Percentiles rank a stretch among this genome's conserved stretches.
Evolutionary conservation across 2,888 invertebrate genomes (phyloP).

Genomic region (Schrankia costaestrigalis): DNA sequence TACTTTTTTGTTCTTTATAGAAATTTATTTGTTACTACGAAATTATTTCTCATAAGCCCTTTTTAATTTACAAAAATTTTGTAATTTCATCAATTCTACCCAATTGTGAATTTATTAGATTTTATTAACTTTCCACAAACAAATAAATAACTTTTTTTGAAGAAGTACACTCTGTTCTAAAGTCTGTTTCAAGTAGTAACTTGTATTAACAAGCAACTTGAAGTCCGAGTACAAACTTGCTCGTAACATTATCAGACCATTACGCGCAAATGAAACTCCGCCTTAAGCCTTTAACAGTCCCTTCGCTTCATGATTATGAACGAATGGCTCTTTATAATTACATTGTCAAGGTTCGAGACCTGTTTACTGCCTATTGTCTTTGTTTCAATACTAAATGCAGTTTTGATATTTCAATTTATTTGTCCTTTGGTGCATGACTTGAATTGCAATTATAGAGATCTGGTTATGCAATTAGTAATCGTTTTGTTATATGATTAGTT

Average conservation of each 20-base stretch:
- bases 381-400: conserved; percentile 28
- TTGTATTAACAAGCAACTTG: too few species aligned
- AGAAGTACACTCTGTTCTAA: too few species aligned
- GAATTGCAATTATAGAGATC: conserved; percentile 5
- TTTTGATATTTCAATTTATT: conserved; percentile 34
- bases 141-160: too few species aligned
- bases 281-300: conserved; percentile 22
- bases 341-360: conserved; percentile 51
- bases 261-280: conserved; percentile 11
- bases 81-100: too few species aligned
- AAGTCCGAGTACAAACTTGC: neutral
- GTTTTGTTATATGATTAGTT: conserved; percentile 8
- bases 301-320: conserved; percentile 43
- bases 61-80: too few species aligned
- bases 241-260: too few species aligned
- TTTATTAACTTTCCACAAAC: too few species aligned
- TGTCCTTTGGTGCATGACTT: conserved; percentile 9
- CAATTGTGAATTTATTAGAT: too few species aligned
- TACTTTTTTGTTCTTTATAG: too few species aligned
- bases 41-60: too few species aligned
- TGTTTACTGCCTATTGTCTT: conserved; percentile 51
- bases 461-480: conserved; percentile 8
- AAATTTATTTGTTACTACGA: too few species aligned
- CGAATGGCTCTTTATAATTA: conserved; percentile 49
- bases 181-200: too few species aligned